These are phyloP conservation scores for Lagorchestes hirsutus DNA, from an alignment of 2,797 vertebrate genomes.

Conservation along the genomic window DNA sequence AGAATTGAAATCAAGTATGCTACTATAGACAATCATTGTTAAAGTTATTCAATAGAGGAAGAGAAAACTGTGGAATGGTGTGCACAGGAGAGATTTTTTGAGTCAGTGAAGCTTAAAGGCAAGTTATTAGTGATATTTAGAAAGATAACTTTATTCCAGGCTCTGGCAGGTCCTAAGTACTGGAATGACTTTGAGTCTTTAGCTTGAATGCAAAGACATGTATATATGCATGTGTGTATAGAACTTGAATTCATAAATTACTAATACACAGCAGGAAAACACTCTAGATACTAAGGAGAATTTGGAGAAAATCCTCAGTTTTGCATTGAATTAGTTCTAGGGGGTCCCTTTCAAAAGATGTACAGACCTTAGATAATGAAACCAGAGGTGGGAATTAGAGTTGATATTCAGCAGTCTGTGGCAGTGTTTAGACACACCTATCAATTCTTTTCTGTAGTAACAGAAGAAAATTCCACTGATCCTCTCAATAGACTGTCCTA, in stretches of 20 bases:
- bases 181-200: not conserved
- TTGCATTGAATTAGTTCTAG: not conserved
- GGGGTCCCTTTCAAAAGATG: not conserved
- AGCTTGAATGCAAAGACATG: not conserved
- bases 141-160: not conserved
- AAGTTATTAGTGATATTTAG: not conserved
- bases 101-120: not conserved
- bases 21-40: not conserved
- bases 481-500: constrained; percentile 38
- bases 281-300: not conserved
- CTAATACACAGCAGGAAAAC: not conserved
- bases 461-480: not conserved
- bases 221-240: not conserved
- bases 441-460: constrained; percentile 11
- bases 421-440: not conserved
- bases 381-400: not conserved
- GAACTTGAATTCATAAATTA: not conserved
- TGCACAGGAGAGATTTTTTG: not conserved
- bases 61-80: not conserved
- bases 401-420: not conserved
- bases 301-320: constrained; percentile 1
- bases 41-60: not conserved
- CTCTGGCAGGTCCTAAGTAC: not conserved
- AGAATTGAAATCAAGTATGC: not conserved
- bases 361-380: constrained; percentile 23